Conservation (phyloP, 2,113 vertebrate genomes). For the Caranx ignobilis region DNA sequence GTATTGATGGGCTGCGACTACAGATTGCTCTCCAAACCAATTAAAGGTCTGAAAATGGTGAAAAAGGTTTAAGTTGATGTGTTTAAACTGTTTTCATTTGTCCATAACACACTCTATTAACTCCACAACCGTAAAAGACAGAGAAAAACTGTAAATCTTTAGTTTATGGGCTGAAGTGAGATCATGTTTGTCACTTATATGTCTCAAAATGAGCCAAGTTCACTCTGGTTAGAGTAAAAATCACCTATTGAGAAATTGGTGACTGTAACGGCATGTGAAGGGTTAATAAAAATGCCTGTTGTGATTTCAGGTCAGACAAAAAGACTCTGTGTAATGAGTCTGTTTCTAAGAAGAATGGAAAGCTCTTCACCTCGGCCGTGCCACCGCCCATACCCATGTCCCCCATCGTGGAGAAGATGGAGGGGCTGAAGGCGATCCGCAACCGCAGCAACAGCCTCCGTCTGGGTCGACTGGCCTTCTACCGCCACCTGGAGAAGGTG, state of each 20-base stretch:
- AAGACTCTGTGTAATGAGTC: conserved; percentile 41
- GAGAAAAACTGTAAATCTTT: neutral
- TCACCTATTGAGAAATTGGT: neutral
- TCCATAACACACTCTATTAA: neutral
- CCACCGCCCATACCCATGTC: conserved; percentile 60
- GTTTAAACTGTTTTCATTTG: neutral
- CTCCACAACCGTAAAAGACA: neutral
- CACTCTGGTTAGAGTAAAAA: too few relatives aligned
- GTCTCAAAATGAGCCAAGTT: too few relatives aligned
- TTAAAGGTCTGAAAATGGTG: neutral
- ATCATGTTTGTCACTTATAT: too few relatives aligned
- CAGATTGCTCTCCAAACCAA: neutral
- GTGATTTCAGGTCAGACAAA: conserved; percentile 70
- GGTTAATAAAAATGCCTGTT: neutral
- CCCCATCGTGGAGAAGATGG: conserved; percentile 83
- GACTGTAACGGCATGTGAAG: neutral
- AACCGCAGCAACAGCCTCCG: conserved; percentile 77
- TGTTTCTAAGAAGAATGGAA: conserved; percentile 57
- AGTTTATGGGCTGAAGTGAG: too few relatives aligned
- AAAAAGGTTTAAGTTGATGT: neutral
- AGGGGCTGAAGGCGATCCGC: conserved; percentile 85
- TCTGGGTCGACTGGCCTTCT: conserved; percentile 84
- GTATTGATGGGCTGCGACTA: neutral
- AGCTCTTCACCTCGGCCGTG: conserved; percentile 50
- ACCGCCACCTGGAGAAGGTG: conserved; percentile 87